phyloP scores from a whole-genome alignment of 1,140 invertebrate species.

The Brachystomella parvula region DNA sequence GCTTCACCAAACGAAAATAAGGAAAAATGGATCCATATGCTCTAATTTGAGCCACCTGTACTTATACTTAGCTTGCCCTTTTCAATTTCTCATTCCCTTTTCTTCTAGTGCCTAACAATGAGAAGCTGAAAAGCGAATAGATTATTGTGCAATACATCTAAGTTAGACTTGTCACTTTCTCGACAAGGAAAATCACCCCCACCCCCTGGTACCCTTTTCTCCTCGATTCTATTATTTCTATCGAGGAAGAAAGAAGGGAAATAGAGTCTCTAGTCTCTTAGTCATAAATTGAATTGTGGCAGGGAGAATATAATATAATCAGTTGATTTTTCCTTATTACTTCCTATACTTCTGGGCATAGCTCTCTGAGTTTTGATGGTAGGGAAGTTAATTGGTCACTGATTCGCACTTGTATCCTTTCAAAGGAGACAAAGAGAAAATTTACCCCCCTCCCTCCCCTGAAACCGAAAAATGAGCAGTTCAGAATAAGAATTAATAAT shows the following conservation, averaged over 20 bases:
- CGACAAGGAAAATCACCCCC: background rate
- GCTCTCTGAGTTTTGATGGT: constrained; percentile 20
- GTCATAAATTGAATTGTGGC: constrained; percentile 25
- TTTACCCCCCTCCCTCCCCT: background rate
- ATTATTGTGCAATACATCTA: background rate
- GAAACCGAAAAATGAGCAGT: background rate
- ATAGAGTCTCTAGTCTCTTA: background rate
- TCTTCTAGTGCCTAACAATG: background rate
- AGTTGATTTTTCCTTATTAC: constrained; percentile 8
- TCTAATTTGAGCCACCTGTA: background rate
- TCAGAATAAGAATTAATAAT: background rate
- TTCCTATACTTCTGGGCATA: background rate
- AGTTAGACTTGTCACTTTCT: background rate
- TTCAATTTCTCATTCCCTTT: background rate
- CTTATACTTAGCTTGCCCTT: background rate
- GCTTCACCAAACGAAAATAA: background rate
- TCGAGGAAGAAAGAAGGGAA: background rate
- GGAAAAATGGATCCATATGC: background rate
- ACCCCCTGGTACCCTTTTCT: background rate
- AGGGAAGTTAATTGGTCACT: constrained; percentile 26
- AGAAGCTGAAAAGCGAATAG: too few relatives aligned
- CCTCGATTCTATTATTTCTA: background rate
- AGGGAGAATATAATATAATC: constrained; percentile 6
- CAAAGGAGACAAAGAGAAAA: background rate
- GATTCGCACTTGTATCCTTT: constrained; percentile 8